Percentiles rank a stretch among this genome's conserved stretches.
Evolutionary conservation across 2,797 vertebrate species (phyloP).

Genomic region (Peromyscus aztecus): DNA sequence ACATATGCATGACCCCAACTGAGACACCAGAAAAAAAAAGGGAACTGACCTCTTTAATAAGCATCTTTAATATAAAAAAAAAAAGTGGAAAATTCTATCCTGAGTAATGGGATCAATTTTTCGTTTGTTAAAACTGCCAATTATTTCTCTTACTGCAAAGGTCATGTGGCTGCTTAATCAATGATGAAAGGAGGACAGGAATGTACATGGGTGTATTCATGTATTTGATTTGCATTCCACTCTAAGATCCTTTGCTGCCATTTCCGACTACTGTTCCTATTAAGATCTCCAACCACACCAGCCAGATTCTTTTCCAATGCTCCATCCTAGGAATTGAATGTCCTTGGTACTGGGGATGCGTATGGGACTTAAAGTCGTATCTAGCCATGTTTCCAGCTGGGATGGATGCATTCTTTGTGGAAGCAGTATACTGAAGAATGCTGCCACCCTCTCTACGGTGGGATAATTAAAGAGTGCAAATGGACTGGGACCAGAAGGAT

Average conservation of each 20-base stretch:
- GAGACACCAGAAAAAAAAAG: background rate
- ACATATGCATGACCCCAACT: slow-evolving; percentile 79
- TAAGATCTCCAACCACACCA: background rate
- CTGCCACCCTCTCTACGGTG: accelerated
- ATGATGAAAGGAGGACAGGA: slow-evolving; percentile 73
- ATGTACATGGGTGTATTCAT: background rate
- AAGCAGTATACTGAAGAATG: background rate
- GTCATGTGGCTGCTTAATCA: slow-evolving; percentile 84
- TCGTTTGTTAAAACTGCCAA: slow-evolving; percentile 87
- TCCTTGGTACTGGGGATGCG: slow-evolving; percentile 66
- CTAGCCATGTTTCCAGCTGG: background rate
- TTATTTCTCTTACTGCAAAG: slow-evolving; percentile 85
- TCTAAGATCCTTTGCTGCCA: slow-evolving; percentile 31
- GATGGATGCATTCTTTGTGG: background rate
- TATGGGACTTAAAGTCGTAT: slow-evolving; percentile 59
- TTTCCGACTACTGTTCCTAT: background rate
- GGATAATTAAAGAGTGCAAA: background rate
- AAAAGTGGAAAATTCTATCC: slow-evolving; percentile 82
- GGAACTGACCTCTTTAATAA: slow-evolving; percentile 84
- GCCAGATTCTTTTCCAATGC: background rate
- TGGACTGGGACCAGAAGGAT: background rate
- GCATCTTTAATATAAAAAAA: slow-evolving; percentile 72
- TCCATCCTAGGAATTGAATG: background rate
- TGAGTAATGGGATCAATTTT: slow-evolving; percentile 88
- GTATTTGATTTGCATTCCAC: slow-evolving; percentile 67